Evolutionary conservation across 2,797 vertebrate species (phyloP), one percentile per base, ranked within the genome.

Genomic region (Coreius guichenoti): DNA sequence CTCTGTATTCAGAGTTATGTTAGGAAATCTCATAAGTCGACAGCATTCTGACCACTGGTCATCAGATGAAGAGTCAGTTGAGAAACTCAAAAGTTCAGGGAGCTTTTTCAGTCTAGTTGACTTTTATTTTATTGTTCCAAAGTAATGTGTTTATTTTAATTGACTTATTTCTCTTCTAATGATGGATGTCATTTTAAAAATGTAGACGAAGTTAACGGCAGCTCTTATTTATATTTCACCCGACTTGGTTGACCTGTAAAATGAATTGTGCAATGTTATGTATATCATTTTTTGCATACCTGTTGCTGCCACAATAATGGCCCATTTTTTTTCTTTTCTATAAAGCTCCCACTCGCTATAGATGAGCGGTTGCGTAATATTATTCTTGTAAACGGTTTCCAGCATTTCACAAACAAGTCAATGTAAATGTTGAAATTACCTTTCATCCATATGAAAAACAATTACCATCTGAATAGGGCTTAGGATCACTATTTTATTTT

Each of bases 11-110:
- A 45, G 23, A 75, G 72, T 83, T 61, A 77, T 45, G 54, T 31
- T 77, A 83, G 87, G 13, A 83, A 83, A 80, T 67, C 65, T 87
- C 73, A 81, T 83, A 80, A 88, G n/a, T 45, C 36, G n/a, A n/a
- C n/a, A n/a, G n/a, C 45, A 63, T 68, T 49, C 29, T 61, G 80
- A 80, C 36, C 26, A 23, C 63, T 76, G 45, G 51, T 72, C 49
- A 75, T 86, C 75, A 61, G 85, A 75, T 79, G 47, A 67, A 33
- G 13, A 51, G 79, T 80, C 76, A 56, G 91, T 89, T 91, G 90
- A 94, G 94, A 95, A 94, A 90, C 7, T 77, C 23, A 58, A 56
- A 76, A 39, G 90, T 89, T 89, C 92, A 93, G 90, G 90, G 29
- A 67, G 74, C 47, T 86, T 69, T 86, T 23, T 77, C 51, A 80